Evolutionary conservation across 1,140 invertebrate genomes (phyloP), one percentile per base, ranked within the genome.

Genomic region (Camponotus floridanus): DNA sequence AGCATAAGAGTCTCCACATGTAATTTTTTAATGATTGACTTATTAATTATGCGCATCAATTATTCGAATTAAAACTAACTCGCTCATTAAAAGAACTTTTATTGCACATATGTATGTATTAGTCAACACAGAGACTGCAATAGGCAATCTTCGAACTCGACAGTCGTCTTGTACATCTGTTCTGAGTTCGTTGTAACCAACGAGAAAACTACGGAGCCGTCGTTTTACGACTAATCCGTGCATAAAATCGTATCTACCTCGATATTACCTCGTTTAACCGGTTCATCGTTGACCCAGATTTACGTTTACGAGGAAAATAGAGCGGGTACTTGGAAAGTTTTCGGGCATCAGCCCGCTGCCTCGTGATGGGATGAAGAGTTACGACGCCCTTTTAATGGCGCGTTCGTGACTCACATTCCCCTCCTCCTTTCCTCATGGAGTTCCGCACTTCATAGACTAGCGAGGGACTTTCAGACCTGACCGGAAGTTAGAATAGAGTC

Each of bases 331-430:
- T 70, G 15, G 48, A 87, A 85, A 78, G 71, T 85, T 85, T 57
- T 67, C 18, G 65, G 62, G 59, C 65, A 78, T 78, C 73, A 64
- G 71, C 59, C 68, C 61, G 45, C 36, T 39, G 73, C 59, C 59
- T 76, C 65, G 33, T 48, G 74, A 31, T 39, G 39, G 31, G 45
- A 45, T 39, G 31, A 85, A 83, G 73, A 79, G 76, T 64, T 79
- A 67, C 76, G 61, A 31, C 42, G 76, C 61, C 45, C 61, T 87
- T 87, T 87, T 87, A 87, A 87, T 71, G 65, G 73, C 79, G n/a
- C 68, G 26, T 36, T 68, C 83, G 55, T 68, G 81, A 87, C 71
- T 83, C 81, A 85, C 84, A 85, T 85, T 26, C 26, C 26, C 26
- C 0, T 26, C 26, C 26, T 1, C 26, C 26, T 26, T 26, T 64